phyloP scores from a whole-genome alignment of 2,113 vertebrate species.

The Osmerus mordax region DNA sequence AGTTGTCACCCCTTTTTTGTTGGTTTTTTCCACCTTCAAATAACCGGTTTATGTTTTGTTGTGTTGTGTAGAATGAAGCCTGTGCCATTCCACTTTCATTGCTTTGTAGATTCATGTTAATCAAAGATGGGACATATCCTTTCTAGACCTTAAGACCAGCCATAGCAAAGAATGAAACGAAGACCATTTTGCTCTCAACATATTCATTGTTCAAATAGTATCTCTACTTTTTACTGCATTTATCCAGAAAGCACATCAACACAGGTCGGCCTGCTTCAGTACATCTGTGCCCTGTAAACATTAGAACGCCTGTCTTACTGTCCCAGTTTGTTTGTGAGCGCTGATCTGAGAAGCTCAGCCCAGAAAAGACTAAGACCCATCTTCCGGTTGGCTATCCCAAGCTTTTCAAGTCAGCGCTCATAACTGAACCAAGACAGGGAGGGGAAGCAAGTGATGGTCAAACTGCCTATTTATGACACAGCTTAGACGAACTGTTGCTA shows the following conservation, averaged over 20 bases:
- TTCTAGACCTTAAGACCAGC: conserved; percentile 35
- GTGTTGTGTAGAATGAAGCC: conserved; percentile 39
- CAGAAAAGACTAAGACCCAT: background rate
- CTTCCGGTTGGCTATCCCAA: conserved; percentile 22
- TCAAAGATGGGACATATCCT: conserved; percentile 34
- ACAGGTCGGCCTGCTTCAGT: conserved; percentile 17
- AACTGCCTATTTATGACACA: conserved; percentile 12
- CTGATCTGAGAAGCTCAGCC: conserved; percentile 17
- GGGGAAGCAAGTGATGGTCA: conserved; percentile 16
- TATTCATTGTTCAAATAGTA: conserved; percentile 18
- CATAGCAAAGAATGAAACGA: conserved; percentile 29
- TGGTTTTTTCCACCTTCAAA: background rate
- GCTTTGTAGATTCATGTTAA: conserved; percentile 32
- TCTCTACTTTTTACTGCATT: conserved; percentile 19
- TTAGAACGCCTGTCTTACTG: conserved; percentile 35
- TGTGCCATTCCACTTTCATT: conserved; percentile 39
- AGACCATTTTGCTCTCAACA: conserved; percentile 15
- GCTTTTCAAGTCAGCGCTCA: conserved; percentile 17
- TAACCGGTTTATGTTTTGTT: conserved; percentile 21
- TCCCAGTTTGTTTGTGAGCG: conserved; percentile 23
- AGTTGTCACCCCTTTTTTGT: conserved; percentile 31
- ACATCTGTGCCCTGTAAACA: conserved; percentile 30
- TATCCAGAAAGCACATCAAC: conserved; percentile 20
- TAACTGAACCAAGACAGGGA: conserved; percentile 9
- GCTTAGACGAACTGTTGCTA: background rate